Base-by-base conservation (phyloP, 2,113 vertebrate genomes). In the Struthidea cinerea region DNA sequence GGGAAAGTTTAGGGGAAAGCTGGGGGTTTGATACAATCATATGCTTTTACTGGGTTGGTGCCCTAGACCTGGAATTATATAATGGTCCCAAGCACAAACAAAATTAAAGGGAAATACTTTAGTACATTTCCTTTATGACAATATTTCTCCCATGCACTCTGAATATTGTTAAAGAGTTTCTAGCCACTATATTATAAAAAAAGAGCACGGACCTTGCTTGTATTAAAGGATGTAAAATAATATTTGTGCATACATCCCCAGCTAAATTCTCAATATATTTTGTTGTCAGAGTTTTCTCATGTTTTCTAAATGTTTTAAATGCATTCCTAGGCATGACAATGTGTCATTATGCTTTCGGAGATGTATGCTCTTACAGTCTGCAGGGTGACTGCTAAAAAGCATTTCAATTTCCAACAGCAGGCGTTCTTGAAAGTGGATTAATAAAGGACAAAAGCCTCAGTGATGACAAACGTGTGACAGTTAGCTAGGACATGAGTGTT, bases 391-490 rank as follows among this genome's bases (percentile, higher is more conserved):
- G 46, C 74, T 95, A 77, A 96, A 97, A 96, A 64, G 15, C 33
- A 67, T 90, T 97, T 96, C 52, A 46, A 93, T 81, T 97, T 96
- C 47, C 49, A 95, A 76, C 67, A 93, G 53, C 89, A 87, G 60
- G 55, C 35, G 64, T 80, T 79, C 88, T 92, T 96, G 94, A 96
- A 96, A 96, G 85, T 19, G 13, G 83, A 94, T 96, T 94, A 95
- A 94, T 96, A 82, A 95, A 90, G 77, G 84, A 90, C 84, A 97
- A 93, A 93, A 85, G 53, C 82, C 67, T 93, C 42, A 52, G 71
- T 83, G 39, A 94, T 93, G 87, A 97, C 90, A 95, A 95, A 93
- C 89, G 32, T 91, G 68, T 97, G 94, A 93, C 87, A 94, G 86
- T 87, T 87, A 95, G 71, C 74, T 93, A 92, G 53, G 65, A 83